Evolutionary conservation across 2,113 vertebrate genomes (phyloP).

Genomic region (Pardalotus punctatus): DNA sequence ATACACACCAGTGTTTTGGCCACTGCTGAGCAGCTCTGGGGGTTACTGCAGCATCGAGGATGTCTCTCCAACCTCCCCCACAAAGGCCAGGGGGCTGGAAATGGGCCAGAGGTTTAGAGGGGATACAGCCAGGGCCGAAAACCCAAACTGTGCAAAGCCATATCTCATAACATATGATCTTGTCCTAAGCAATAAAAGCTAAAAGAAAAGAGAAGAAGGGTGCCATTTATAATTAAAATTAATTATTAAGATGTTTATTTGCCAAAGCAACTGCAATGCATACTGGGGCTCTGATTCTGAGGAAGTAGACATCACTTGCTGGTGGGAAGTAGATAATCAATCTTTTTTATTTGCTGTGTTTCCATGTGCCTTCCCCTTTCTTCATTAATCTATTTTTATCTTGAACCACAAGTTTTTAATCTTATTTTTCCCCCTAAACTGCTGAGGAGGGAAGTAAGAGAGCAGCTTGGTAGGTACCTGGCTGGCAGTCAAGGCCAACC

Average conservation of each 20-base stretch:
- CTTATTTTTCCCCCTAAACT: background rate
- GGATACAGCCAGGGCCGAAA: background rate
- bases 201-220: background rate
- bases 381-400: background rate
- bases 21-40: background rate
- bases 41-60: no score
- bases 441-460: background rate
- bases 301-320: background rate
- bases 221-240: background rate
- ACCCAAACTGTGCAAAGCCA: background rate
- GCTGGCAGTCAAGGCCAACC: background rate
- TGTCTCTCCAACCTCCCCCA: background rate
- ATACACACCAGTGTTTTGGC: background rate
- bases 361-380: background rate
- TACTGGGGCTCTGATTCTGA: background rate
- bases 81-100: background rate
- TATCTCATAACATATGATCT: accelerated
- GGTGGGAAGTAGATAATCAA: background rate
- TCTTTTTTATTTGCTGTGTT: background rate
- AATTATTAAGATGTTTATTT: background rate
- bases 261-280: background rate
- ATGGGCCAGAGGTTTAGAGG: background rate
- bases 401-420: background rate
- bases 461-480: background rate
- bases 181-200: background rate